Conservation (phyloP, 1,140 invertebrate genomes). For the Aphelenchoides fujianensis region DNA sequence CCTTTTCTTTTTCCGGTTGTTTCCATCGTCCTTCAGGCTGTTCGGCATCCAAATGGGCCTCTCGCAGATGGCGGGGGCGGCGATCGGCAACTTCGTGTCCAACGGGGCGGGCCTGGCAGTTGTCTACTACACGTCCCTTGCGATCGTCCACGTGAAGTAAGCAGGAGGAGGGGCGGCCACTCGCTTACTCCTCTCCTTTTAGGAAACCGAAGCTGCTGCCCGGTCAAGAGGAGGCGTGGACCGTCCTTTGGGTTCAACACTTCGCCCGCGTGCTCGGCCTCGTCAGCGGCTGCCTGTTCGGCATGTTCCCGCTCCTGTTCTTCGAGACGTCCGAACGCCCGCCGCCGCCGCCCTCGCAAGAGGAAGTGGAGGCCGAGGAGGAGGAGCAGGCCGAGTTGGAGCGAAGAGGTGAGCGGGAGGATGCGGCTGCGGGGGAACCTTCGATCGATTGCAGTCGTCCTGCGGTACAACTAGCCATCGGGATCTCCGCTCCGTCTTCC, state of each 20-base stretch:
- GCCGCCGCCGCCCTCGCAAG: neutral
- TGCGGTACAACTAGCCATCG: neutral
- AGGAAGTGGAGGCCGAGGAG: conserved; percentile 21
- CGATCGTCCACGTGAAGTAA: conserved; percentile 61
- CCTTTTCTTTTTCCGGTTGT: neutral
- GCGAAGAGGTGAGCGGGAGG: neutral
- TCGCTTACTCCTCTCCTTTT: neutral
- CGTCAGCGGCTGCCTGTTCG: conserved; percentile 82
- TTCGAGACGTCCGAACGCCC: conserved; percentile 33
- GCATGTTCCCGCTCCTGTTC: conserved; percentile 85
- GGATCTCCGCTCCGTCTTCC: no score
- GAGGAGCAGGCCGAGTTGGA: conserved; percentile 11
- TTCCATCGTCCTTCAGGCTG: conserved; percentile 16
- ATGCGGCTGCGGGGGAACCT: neutral
- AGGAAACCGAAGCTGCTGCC: conserved; percentile 73
- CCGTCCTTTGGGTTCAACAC: conserved; percentile 40
- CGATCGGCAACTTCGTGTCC: conserved; percentile 73
- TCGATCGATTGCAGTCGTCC: neutral
- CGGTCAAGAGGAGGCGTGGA: conserved; percentile 78
- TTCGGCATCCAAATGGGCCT: conserved; percentile 22
- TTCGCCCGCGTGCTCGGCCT: conserved; percentile 73
- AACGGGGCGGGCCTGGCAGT: conserved; percentile 88
- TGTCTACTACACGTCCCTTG: conserved; percentile 77
- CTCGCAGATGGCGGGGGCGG: conserved; percentile 63
- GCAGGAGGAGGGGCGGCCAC: conserved; percentile 65